Conservation (phyloP, 1,140 invertebrate genomes). For the Patella vulgata region DNA sequence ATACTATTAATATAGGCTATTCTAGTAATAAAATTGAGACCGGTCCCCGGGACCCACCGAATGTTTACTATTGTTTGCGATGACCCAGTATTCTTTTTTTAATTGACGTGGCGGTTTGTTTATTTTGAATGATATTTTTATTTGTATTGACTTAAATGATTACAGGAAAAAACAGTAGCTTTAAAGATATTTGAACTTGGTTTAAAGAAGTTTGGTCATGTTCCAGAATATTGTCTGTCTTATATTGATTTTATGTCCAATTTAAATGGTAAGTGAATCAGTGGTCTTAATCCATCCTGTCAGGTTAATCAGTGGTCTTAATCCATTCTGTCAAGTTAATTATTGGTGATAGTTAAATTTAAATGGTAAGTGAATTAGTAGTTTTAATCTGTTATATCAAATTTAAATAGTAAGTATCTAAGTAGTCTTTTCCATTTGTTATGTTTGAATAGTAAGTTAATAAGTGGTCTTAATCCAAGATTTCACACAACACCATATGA, state of each 20-base stretch:
- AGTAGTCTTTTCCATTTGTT: constrained; percentile 68
- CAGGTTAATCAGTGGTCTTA: not conserved
- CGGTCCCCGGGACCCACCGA: too few relatives aligned
- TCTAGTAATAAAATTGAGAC: too few relatives aligned
- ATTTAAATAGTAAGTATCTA: not conserved
- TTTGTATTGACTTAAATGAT: too few relatives aligned
- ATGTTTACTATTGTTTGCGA: too few relatives aligned
- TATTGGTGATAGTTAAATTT: constrained; percentile 79
- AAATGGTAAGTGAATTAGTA: constrained; percentile 78
- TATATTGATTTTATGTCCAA: constrained; percentile 98
- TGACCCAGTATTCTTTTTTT: too few relatives aligned
- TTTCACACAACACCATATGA: not conserved
- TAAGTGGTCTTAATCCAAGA: not conserved
- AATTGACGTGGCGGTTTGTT: too few relatives aligned
- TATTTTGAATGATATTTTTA: too few relatives aligned
- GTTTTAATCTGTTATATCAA: not conserved
- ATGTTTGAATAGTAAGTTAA: constrained; percentile 88
- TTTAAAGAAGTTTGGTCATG: constrained; percentile 94
- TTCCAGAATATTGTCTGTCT: constrained; percentile 92
- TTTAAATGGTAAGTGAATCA: constrained; percentile 84
- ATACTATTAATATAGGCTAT: too few relatives aligned
- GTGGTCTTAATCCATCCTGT: not conserved
- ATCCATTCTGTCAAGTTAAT: not conserved
- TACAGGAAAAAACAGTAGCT: constrained; percentile 93
- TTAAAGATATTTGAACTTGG: constrained; percentile 98